Evolutionary conservation across 2,797 vertebrate genomes (phyloP).

Genomic region (Gymnothorax reevesii): DNA sequence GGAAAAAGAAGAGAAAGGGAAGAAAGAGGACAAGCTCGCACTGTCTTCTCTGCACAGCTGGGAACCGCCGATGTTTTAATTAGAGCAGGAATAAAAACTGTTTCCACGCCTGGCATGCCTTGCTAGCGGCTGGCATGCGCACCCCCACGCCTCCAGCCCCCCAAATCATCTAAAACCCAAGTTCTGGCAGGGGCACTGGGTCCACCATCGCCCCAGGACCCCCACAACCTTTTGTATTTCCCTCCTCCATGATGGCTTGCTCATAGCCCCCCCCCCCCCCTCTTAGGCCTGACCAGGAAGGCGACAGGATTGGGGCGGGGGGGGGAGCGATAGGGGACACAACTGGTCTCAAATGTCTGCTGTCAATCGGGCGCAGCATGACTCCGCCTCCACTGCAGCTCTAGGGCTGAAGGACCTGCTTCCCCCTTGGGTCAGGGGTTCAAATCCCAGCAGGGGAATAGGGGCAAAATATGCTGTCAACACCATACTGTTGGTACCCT

Average conservation of each 20-base stretch:
- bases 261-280: background rate
- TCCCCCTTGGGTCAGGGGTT: constrained; percentile 19
- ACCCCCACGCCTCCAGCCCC: background rate
- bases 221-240: constrained; percentile 12
- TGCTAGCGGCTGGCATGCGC: background rate
- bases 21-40: constrained; percentile 44
- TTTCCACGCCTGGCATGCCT: constrained; percentile 11
- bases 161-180: background rate
- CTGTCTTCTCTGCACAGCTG: constrained; percentile 62
- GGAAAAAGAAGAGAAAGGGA: background rate
- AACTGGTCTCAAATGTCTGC: constrained; percentile 20
- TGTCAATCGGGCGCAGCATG: constrained; percentile 18
- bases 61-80: constrained; percentile 73
- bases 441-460: constrained; percentile 1
- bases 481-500: constrained; percentile 27
- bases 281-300: background rate
- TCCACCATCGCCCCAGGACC: background rate
- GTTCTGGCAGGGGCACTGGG: background rate
- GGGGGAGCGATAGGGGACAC: background rate
- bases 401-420: background rate
- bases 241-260: background rate
- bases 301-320: background rate
- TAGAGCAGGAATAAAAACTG: constrained; percentile 52
- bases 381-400: background rate
- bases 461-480: background rate